Conservation (phyloP, 2,113 vertebrate species). For the Mionectes macconnelli region DNA sequence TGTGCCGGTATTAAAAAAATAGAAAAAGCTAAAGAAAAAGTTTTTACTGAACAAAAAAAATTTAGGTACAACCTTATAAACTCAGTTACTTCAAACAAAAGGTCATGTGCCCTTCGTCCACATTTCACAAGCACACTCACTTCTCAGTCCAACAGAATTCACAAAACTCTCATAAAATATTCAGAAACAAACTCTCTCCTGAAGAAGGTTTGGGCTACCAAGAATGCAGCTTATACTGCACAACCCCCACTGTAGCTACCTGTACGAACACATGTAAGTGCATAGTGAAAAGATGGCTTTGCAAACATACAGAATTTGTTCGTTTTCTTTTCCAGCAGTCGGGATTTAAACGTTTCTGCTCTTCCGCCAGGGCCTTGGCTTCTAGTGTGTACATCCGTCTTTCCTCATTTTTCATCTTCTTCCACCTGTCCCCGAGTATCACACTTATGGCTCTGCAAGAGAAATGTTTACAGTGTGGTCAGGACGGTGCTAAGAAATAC, state of each 20-base stretch:
- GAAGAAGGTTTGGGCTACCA: not conserved
- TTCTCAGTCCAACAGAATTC: not conserved
- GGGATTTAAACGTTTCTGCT: slow-evolving; percentile 98
- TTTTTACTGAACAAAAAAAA: not conserved
- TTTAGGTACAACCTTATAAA: not conserved
- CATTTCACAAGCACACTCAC: not conserved
- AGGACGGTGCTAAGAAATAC: not conserved
- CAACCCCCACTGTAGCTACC: not conserved
- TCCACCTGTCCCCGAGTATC: slow-evolving; percentile 98
- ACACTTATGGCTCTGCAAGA: slow-evolving; percentile 96
- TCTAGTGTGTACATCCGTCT: slow-evolving; percentile 96
- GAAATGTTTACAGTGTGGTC: slow-evolving; percentile 32
- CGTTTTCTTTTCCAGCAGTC: slow-evolving; percentile 99
- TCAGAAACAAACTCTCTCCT: not conserved
- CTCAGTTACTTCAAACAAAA: not conserved
- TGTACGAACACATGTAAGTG: not conserved
- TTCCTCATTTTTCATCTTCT: slow-evolving; percentile 99
- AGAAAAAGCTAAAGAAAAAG: not conserved
- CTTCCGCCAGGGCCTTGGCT: slow-evolving; percentile 97
- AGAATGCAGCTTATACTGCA: not conserved
- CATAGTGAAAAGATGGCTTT: not conserved
- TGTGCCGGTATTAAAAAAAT: not conserved
- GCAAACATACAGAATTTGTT: slow-evolving; percentile 91
- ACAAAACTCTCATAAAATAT: not conserved
- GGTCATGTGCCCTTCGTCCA: not conserved